A percentile compares a stretch with the other conserved stretches of the same genome.
These are phyloP conservation scores for Oxytorus armatus DNA, from an alignment of 2,888 invertebrate species.

Conservation along the genomic window DNA sequence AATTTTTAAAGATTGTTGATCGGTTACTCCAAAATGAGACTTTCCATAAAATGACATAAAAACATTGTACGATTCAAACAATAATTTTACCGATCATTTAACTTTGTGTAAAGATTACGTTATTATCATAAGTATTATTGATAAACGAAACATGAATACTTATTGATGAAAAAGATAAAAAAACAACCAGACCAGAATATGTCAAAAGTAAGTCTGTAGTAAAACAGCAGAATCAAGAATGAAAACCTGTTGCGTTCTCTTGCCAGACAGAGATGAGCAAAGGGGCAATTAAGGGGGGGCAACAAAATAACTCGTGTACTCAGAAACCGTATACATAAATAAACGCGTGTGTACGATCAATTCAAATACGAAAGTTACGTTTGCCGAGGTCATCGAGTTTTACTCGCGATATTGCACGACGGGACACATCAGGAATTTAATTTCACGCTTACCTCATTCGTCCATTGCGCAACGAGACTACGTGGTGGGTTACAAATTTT, in stretches of 20 bases:
- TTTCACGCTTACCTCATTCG: slow-evolving; percentile 34
- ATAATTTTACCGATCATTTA: background rate
- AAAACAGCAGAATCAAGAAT: slow-evolving; percentile 21
- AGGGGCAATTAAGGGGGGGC: slow-evolving; percentile 47
- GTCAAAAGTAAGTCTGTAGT: background rate
- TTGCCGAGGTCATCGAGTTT: slow-evolving; percentile 77
- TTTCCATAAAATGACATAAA: background rate
- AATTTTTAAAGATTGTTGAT: too few relatives aligned
- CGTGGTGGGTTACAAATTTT: slow-evolving; percentile 23
- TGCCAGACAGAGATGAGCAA: slow-evolving; percentile 22
- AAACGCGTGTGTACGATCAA: slow-evolving; percentile 14
- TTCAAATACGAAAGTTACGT: slow-evolving; percentile 75
- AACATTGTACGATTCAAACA: background rate
- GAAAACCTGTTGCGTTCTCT: slow-evolving; percentile 21
- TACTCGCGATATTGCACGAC: slow-evolving; percentile 85
- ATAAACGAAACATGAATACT: background rate
- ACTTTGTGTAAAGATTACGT: background rate
- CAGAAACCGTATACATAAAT: background rate
- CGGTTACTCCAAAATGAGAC: too few relatives aligned
- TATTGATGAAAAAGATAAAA: slow-evolving; percentile 21
- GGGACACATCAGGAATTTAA: slow-evolving; percentile 33
- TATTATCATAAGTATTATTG: background rate
- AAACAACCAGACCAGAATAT: slow-evolving; percentile 50
- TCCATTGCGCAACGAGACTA: slow-evolving; percentile 14
- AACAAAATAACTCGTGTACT: slow-evolving; percentile 2